Conservation (phyloP, 2,888 invertebrate species). For the Ochropleura plecta region DNA sequence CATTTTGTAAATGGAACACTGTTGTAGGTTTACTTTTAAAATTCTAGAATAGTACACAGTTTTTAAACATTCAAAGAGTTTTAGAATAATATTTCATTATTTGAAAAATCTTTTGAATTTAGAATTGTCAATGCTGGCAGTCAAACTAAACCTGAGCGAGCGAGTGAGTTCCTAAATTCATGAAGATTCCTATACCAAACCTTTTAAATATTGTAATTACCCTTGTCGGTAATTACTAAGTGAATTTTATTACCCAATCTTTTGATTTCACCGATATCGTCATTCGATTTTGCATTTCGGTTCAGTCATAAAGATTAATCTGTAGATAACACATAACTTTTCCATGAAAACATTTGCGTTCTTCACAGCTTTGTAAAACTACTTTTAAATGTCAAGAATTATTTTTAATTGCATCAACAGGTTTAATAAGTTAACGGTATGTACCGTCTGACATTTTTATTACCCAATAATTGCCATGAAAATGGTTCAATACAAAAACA, state of each 20-base stretch:
- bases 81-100: background rate
- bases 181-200: background rate
- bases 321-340: slow-evolving; percentile 34
- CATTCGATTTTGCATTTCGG: slow-evolving; percentile 33
- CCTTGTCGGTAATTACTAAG: slow-evolving; percentile 18
- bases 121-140: too few relatives aligned
- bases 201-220: slow-evolving; percentile 12
- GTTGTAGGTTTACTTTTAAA: background rate
- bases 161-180: background rate
- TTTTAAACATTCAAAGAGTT: background rate
- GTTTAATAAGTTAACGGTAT: slow-evolving; percentile 37
- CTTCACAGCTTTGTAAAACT: slow-evolving; percentile 19
- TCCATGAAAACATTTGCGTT: slow-evolving; percentile 25
- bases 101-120: too few relatives aligned
- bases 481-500: slow-evolving; percentile 57
- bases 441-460: slow-evolving; percentile 47
- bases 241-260: slow-evolving; percentile 28
- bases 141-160: background rate
- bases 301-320: slow-evolving; percentile 40
- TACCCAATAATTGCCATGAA: slow-evolving; percentile 54
- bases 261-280: slow-evolving; percentile 18
- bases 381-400: slow-evolving; percentile 8
- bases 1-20: background rate
- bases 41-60: background rate
- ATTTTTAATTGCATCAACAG: slow-evolving; percentile 26